A percentile compares a stretch with the other conserved stretches of the same genome.
Evolutionary conservation across 2,797 vertebrate species (phyloP).

Genomic region (Typhlichthys subterraneus): DNA sequence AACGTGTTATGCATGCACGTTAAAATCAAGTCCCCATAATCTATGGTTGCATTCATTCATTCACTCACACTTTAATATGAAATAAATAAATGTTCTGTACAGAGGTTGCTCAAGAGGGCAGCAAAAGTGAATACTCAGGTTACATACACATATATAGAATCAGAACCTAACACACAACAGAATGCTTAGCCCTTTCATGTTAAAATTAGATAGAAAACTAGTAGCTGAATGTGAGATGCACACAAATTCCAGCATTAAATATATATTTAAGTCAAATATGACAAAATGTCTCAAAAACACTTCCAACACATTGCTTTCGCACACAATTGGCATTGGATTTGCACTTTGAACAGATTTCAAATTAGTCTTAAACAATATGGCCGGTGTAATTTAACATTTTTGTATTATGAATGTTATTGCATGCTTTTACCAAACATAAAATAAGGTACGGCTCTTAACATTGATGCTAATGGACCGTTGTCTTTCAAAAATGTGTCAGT

Average conservation of each 20-base stretch:
- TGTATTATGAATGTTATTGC: no score
- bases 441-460: no score
- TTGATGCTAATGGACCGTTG: no score
- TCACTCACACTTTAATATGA: slow-evolving; percentile 19
- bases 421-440: no score
- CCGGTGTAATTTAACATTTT: no score
- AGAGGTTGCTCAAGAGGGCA: slow-evolving; percentile 23
- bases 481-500: no score
- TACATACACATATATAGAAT: slow-evolving; percentile 23
- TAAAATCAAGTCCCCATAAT: background rate
- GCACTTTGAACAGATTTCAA: background rate
- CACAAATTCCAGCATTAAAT: slow-evolving; percentile 33
- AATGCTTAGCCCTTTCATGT: slow-evolving; percentile 55
- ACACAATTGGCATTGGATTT: background rate
- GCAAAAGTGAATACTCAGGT: slow-evolving; percentile 9
- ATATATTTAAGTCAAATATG: background rate
- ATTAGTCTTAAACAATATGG: no score
- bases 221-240: slow-evolving; percentile 9
- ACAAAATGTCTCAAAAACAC: background rate
- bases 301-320: background rate
- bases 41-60: background rate
- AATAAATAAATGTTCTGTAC: slow-evolving; percentile 61
- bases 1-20: slow-evolving; percentile 28
- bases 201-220: slow-evolving; percentile 14
- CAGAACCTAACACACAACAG: slow-evolving; percentile 5